Base-by-base conservation (phyloP, 1,140 invertebrate species). In the Planococcus citri region DNA sequence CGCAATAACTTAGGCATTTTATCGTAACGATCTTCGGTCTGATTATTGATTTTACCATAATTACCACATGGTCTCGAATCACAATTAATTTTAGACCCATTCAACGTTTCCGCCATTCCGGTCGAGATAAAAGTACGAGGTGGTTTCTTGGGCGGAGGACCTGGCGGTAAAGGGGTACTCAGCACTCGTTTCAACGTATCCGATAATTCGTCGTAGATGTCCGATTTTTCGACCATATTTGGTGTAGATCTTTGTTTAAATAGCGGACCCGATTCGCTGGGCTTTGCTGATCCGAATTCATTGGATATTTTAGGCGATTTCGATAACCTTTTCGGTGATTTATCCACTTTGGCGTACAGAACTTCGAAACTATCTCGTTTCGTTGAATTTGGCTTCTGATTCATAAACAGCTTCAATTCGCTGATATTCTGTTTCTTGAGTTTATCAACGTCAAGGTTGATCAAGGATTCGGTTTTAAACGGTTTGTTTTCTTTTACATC, bases 171-270 rank as follows among this genome's bases (percentile, higher is more conserved):
- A 17, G 60, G 60, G 6, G 60, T 24, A 14, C 60, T 10, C 4
- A 64, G 25, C 6, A 64, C 60, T 64, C 60, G 60, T 25, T 64
- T 64, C 22, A 64, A 64, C 3, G 60, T 64, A 64, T 64, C 60
- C 25, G 60, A 64, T 64, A 64, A 64, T 22, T 64, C 60, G 20
- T 64, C 60, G 60, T 22, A 24, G 10, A 25, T 27, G 4, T 24
- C 22, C 2, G 20, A 12, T 10, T 25, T 64, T 2, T 10, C n/a
- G 12, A 2, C 17, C 41, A 51, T 51, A 51, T n/a, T 20, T 3
- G 41, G 41, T 51, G 17, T 17, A 51, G 41, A 51, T 51, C 41
- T 51, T 51, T 51, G 41, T 51, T 51, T 51, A 51, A 3, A 17
- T 51, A 51, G 4, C 2, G 41, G 3, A 51, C 33, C n/a, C n/a